Evolutionary conservation across 92 coral and sea anemone species (phyloP).

Genomic region (Blastomussa wellsi): DNA sequence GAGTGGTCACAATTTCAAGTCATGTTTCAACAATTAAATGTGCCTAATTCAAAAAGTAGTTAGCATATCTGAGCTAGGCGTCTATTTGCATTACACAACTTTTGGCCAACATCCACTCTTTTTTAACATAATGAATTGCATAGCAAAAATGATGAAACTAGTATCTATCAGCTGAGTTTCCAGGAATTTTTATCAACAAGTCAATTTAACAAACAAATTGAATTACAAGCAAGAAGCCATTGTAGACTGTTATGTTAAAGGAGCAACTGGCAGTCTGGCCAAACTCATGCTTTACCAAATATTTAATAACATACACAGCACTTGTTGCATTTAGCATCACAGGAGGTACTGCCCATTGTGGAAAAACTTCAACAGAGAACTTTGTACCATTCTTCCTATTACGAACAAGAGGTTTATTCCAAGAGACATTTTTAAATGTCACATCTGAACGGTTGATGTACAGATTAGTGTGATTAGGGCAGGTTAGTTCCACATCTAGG

Average conservation of each 20-base stretch:
- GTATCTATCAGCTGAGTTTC: neutral
- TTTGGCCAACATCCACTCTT: no score
- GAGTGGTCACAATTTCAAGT: no score
- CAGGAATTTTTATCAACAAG: neutral
- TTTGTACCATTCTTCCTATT: slow-evolving; percentile 19
- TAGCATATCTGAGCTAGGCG: no score
- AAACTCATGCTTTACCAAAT: neutral
- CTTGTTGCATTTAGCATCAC: neutral
- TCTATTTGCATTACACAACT: no score
- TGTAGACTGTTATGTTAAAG: slow-evolving; percentile 23
- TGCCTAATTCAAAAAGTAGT: no score
- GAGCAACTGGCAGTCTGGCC: slow-evolving; percentile 17
- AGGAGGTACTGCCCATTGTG: slow-evolving; percentile 41
- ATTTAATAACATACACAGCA: slow-evolving; percentile 11
- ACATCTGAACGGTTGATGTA: slow-evolving; percentile 15
- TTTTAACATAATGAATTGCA: no score
- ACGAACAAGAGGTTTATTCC: slow-evolving; percentile 26
- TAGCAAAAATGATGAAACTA: no score
- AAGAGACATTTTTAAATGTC: neutral
- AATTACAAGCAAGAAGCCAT: neutral
- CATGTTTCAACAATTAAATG: no score
- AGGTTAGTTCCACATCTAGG: slow-evolving; percentile 24
- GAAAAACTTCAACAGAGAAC: slow-evolving; percentile 8
- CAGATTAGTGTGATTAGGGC: slow-evolving; percentile 17
- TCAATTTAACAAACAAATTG: neutral